A percentile compares a stretch with the other conserved stretches of the same genome.
phyloP scores from a whole-genome alignment of 2,888 invertebrate genomes.

The Drosophila subsilvestris region DNA sequence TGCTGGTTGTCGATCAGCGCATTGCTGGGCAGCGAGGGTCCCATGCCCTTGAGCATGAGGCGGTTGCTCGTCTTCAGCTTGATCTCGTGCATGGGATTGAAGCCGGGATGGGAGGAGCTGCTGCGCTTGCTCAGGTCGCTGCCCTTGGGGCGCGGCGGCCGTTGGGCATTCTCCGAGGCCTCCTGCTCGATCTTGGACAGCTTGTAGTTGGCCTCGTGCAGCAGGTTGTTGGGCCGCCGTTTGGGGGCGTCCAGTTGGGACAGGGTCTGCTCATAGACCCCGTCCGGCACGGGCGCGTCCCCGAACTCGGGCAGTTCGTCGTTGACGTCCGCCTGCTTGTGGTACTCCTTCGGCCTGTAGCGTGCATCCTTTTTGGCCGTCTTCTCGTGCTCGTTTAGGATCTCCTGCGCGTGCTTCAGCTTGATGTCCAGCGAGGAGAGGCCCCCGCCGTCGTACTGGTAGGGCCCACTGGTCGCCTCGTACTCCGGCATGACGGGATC shows the following conservation, averaged over 20 bases:
- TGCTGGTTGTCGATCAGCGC: conserved; percentile 55
- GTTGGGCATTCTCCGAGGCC: conserved; percentile 58
- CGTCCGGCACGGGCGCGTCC: conserved; percentile 41
- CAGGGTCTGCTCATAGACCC: conserved; percentile 63
- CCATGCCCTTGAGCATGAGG: conserved; percentile 79
- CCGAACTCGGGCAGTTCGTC: conserved; percentile 11
- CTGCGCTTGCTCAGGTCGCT: conserved; percentile 44
- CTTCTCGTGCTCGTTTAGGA: conserved; percentile 30
- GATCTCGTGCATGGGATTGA: conserved; percentile 80
- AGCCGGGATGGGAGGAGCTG: conserved; percentile 31
- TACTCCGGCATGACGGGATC: conserved; percentile 18
- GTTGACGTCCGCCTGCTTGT: background rate
- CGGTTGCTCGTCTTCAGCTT: conserved; percentile 81
- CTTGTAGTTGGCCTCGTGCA: conserved; percentile 84
- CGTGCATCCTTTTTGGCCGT: background rate
- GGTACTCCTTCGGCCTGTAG: background rate
- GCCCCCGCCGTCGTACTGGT: background rate
- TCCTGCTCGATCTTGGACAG: conserved; percentile 83
- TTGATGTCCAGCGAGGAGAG: conserved; percentile 50
- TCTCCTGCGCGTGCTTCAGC: conserved; percentile 32
- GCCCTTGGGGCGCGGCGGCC: background rate
- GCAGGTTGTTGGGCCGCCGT: conserved; percentile 74
- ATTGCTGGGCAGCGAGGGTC: conserved; percentile 80
- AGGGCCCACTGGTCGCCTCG: background rate
- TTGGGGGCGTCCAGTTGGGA: conserved; percentile 36